Base-by-base conservation (phyloP, 1,140 invertebrate species). In the Stegodyphus mimosarum region DNA sequence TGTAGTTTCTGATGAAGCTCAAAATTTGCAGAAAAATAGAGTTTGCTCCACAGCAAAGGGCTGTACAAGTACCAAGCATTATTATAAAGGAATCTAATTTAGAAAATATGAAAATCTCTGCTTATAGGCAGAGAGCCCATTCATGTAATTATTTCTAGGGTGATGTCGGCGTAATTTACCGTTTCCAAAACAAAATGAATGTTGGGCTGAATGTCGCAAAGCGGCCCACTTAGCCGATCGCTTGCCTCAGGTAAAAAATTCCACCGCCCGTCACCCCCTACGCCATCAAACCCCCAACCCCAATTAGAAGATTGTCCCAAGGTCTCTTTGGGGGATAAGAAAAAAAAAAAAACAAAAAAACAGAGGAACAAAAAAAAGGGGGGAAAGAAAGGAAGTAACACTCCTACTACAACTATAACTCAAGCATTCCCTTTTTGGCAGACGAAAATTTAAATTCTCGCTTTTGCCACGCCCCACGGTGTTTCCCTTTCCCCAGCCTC, bases 401-500 rank as follows among this genome's bases (percentile, higher is more conserved):
- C 81, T 84, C 81, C 81, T 76, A 84, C 81, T 84, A 75, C 73
- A 15, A 15, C 81, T 51, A 76, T 75, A 84, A 84, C 73, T 84
- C 73, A 84, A 63, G 9, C 64, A 81, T 73, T 70, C 60, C 66
- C 73, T 84, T 75, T 67, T 69, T 49, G 63, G 73, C 52, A 84
- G 73, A 76, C 55, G 63, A 63, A 84, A 84, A 84, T 84, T 84
- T 84, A 84, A 84, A 84, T 84, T 84, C 81, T 9, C 55, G 33
- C 60, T 74, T 48, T 52, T 50, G 71, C 33, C 79, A 83, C 79
- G 79, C 79, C 79, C 60, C 60, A 50, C 18, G n/a, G 17, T 48
- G 52, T 15, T 60, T 9, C 9, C 77, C 18, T 55, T 11, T 11
- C 60, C 74, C 55, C 9, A 60, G 55, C 55, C 9, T 33, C 33